These are phyloP conservation scores for Clepsis dumicolana DNA, from an alignment of 2,888 invertebrate genomes.

Conservation along the genomic window DNA sequence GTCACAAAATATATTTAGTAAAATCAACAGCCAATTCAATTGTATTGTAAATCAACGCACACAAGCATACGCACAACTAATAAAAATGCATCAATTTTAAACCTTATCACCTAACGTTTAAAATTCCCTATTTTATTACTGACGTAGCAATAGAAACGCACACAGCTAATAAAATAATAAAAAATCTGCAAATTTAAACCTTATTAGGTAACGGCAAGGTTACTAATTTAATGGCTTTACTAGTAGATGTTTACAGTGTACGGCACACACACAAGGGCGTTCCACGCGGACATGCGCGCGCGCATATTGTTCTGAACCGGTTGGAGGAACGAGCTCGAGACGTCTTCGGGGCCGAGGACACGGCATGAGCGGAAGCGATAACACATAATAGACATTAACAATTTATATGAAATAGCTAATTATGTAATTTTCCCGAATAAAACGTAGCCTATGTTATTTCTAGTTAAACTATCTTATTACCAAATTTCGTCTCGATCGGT, in stretches of 20 bases:
- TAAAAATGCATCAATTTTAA: conserved; percentile 3
- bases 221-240: neutral
- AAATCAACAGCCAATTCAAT: conserved; percentile 56
- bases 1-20: conserved; percentile 44
- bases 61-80: conserved; percentile 42
- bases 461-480: no score
- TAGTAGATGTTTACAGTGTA: neutral
- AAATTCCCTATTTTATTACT: no score
- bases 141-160: no score
- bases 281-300: conserved; percentile 25
- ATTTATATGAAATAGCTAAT: no score
- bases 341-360: conserved; percentile 57
- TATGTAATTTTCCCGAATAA: no score
- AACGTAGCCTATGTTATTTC: no score
- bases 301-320: conserved; percentile 54
- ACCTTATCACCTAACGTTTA: neutral
- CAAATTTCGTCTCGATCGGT: no score
- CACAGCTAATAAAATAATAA: neutral
- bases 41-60: conserved; percentile 51
- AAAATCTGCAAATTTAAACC: neutral
- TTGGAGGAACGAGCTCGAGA: conserved; percentile 60
- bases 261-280: neutral
- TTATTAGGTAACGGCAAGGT: neutral
- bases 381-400: no score
- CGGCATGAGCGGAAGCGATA: conserved; percentile 32